A percentile compares a stretch with the other conserved stretches of the same genome.
phyloP scores from a whole-genome alignment of 2,113 vertebrate species.

The Vidua macroura region DNA sequence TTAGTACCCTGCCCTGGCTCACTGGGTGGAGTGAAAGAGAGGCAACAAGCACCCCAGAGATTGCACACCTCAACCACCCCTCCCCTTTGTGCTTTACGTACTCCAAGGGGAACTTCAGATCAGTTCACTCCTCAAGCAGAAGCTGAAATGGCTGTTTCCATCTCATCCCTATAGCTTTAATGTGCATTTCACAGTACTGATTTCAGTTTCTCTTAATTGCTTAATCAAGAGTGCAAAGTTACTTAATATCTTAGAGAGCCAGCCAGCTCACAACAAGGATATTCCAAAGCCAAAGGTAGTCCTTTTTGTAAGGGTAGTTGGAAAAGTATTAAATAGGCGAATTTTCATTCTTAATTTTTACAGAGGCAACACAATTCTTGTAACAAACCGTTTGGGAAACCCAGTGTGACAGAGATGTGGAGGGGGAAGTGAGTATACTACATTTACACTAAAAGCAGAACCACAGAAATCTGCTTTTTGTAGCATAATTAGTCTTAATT shows the following conservation, averaged over 20 bases:
- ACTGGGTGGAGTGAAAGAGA: not conserved
- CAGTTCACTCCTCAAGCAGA: not conserved
- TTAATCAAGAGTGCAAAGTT: not conserved
- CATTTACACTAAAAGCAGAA: slow-evolving; percentile 36
- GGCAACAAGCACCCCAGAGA: not conserved
- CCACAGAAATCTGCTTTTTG: not conserved
- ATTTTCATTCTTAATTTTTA: not conserved
- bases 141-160: not conserved
- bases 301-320: not conserved
- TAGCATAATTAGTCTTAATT: not conserved
- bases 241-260: not conserved
- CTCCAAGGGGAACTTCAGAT: not conserved
- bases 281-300: not conserved
- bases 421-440: slow-evolving; percentile 29
- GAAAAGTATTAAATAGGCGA: not conserved
- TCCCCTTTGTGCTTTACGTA: not conserved
- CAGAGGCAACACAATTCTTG: not conserved
- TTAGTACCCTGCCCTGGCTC: not conserved
- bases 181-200: not conserved
- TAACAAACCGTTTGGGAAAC: not conserved
- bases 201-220: not conserved
- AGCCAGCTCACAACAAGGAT: not conserved
- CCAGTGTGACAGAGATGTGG: not conserved
- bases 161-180: not conserved
- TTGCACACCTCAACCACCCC: not conserved